These are phyloP conservation scores for Ennomos quercinarius DNA, from an alignment of 2,888 invertebrate species.

Conservation along the genomic window DNA sequence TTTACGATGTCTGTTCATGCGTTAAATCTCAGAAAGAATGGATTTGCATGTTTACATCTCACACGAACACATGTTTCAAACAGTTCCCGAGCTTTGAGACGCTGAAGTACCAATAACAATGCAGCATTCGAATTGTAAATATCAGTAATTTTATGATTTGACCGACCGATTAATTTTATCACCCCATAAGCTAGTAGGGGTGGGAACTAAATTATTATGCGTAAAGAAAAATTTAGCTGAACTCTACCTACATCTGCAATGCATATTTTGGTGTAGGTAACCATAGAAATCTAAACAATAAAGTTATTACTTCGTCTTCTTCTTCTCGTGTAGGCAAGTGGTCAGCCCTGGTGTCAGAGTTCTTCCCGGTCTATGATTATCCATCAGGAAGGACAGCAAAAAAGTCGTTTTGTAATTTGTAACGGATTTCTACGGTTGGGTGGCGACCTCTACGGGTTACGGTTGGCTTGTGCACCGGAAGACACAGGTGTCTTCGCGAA, in stretches of 20 bases:
- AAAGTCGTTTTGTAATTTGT: slow-evolving; percentile 39
- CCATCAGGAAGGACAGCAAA: slow-evolving; percentile 10
- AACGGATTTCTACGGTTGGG: slow-evolving; percentile 79
- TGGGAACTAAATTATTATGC: slow-evolving; percentile 4
- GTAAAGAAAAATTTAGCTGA: too few species aligned
- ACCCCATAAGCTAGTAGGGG: not conserved
- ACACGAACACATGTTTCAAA: slow-evolving; percentile 52
- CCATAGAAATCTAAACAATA: too few species aligned
- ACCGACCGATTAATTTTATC: slow-evolving; percentile 13
- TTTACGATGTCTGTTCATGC: slow-evolving; percentile 44
- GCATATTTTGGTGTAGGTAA: too few species aligned
- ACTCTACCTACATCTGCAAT: too few species aligned
- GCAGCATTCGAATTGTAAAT: slow-evolving; percentile 26
- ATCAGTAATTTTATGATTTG: slow-evolving; percentile 28
- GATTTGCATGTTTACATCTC: slow-evolving; percentile 62
- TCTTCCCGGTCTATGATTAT: slow-evolving; percentile 18
- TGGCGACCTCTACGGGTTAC: slow-evolving; percentile 62
- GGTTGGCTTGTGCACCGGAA: slow-evolving; percentile 58
- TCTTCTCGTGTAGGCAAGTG: too few species aligned
- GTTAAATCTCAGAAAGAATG: slow-evolving; percentile 47
- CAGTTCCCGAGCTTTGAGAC: slow-evolving; percentile 30
- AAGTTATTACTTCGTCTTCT: too few species aligned
- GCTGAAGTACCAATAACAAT: slow-evolving; percentile 40
- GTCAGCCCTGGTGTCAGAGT: too few species aligned
- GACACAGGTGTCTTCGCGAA: slow-evolving; percentile 56